Evolutionary conservation across 2,888 invertebrate species (phyloP).

Genomic region (Drosophila austrosaltans): DNA sequence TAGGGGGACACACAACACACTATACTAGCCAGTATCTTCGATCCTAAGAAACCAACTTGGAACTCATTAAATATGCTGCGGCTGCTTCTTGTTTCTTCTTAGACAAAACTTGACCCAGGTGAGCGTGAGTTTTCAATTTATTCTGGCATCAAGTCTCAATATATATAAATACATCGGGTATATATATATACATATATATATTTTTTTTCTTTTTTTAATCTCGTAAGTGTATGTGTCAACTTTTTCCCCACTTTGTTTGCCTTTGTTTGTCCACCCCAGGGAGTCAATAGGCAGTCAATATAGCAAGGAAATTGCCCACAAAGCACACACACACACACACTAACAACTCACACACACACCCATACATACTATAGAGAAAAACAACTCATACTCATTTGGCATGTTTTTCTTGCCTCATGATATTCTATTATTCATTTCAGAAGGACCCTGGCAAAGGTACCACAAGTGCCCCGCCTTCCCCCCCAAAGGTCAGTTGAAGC

Average conservation of each 20-base stretch:
- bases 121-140: constrained; percentile 55
- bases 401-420: constrained; percentile 63
- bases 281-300: constrained; percentile 65
- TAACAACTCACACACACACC: constrained; percentile 37
- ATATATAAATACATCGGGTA: constrained; percentile 12
- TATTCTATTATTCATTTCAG: constrained; percentile 76
- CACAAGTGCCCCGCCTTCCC: constrained; percentile 11
- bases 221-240: constrained; percentile 78
- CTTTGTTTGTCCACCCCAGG: constrained; percentile 65
- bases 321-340: constrained; percentile 28
- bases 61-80: constrained; percentile 60
- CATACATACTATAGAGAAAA: constrained; percentile 26
- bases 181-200: constrained; percentile 10
- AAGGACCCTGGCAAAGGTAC: constrained; percentile 65
- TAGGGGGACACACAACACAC: constrained; percentile 35
- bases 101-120: constrained; percentile 9
- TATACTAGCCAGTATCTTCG: too few species aligned
- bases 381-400: constrained; percentile 62
- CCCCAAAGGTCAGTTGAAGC: constrained; percentile 69
- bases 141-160: constrained; percentile 34
- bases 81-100: neutral
- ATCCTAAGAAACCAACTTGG: neutral
- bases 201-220: constrained; percentile 60
- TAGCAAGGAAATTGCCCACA: constrained; percentile 58
- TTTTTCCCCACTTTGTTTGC: constrained; percentile 56